These are phyloP conservation scores for Miltochrista miniata DNA, from an alignment of 2,888 invertebrate genomes.

Conservation along the genomic window DNA sequence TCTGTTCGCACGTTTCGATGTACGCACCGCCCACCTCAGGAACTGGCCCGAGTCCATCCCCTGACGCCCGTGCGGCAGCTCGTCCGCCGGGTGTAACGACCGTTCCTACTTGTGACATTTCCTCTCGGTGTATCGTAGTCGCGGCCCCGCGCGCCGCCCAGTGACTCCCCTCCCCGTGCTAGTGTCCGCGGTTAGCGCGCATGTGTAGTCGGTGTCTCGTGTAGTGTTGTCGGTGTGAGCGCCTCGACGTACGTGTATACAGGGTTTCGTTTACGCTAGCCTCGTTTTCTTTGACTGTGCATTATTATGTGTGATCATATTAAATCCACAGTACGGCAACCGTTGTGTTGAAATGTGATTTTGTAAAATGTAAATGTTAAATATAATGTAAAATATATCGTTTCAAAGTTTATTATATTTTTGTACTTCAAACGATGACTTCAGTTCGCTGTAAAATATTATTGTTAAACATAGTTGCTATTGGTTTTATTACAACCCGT, in stretches of 20 bases:
- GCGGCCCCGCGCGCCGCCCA: neutral
- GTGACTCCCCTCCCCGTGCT: neutral
- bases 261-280: constrained; percentile 24
- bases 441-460: constrained; percentile 56
- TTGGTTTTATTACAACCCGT: neutral
- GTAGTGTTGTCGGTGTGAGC: constrained; percentile 8
- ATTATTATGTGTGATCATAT: constrained; percentile 33
- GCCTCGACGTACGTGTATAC: constrained; percentile 5
- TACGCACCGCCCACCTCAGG: neutral
- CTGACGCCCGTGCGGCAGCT: neutral
- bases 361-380: constrained; percentile 55
- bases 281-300: constrained; percentile 19
- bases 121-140: no score
- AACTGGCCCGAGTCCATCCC: no score
- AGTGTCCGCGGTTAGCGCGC: constrained; percentile 21
- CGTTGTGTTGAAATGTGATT: constrained; percentile 55
- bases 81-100: neutral
- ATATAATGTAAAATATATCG: constrained; percentile 64
- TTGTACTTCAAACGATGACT: constrained; percentile 64
- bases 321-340: constrained; percentile 40
- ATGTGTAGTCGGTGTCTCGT: constrained; percentile 15
- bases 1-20: neutral
- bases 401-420: constrained; percentile 72
- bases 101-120: neutral
- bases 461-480: constrained; percentile 51